phyloP scores from a whole-genome alignment of 2,113 vertebrate species.

The Corvus cornix region DNA sequence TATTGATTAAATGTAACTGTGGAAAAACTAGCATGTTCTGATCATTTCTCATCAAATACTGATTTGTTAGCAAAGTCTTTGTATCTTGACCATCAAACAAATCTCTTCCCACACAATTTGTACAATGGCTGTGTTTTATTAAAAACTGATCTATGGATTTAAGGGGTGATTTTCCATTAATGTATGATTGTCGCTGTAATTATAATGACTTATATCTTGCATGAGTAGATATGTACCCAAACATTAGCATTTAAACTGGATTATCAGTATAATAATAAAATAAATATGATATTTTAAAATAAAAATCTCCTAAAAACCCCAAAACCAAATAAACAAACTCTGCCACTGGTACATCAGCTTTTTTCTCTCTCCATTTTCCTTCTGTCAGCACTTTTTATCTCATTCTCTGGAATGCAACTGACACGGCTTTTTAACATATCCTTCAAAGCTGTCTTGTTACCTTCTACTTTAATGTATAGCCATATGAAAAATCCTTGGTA shows the following conservation, averaged over 20 bases:
- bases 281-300: background rate
- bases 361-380: constrained; percentile 46
- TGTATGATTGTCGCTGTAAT: constrained; percentile 3
- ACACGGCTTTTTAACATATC: constrained; percentile 36
- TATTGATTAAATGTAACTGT: background rate
- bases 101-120: background rate
- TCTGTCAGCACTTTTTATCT: constrained; percentile 25
- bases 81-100: background rate
- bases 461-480: constrained; percentile 43
- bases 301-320: background rate
- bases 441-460: constrained; percentile 56
- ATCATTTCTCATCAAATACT: background rate
- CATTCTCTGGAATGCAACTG: background rate
- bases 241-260: constrained; percentile 36
- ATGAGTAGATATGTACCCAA: constrained; percentile 40
- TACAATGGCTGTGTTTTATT: background rate
- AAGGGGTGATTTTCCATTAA: background rate
- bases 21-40: background rate
- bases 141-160: background rate
- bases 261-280: constrained; percentile 33
- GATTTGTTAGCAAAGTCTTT: background rate
- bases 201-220: constrained; percentile 38
- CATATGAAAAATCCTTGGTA: constrained; percentile 23
- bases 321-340: background rate
- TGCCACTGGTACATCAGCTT: background rate